These are phyloP conservation scores for Odontothrips loti DNA, from an alignment of 2,888 invertebrate genomes.

Conservation along the genomic window DNA sequence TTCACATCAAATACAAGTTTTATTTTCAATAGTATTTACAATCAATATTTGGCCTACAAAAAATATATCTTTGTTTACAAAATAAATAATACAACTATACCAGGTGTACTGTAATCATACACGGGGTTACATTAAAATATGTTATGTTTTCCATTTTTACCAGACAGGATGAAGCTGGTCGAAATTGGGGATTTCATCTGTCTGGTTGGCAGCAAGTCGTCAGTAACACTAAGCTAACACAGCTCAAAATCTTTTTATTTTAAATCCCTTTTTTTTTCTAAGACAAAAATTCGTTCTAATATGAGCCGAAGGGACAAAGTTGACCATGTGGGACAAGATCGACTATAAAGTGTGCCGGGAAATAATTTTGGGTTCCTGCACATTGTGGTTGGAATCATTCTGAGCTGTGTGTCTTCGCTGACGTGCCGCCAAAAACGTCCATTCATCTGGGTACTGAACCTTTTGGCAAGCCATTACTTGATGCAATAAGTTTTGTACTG, in stretches of 20 bases:
- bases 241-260: too few relatives aligned
- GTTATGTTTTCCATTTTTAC: neutral
- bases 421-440: too few relatives aligned
- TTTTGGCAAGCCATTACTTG: neutral
- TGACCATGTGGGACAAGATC: too few relatives aligned
- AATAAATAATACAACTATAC: constrained; percentile 27
- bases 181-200: neutral
- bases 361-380: too few relatives aligned
- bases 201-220: neutral
- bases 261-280: neutral
- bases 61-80: constrained; percentile 27
- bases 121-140: neutral
- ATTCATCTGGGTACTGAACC: too few relatives aligned
- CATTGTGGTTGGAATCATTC: too few relatives aligned
- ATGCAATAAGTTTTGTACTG: constrained; percentile 4
- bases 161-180: neutral
- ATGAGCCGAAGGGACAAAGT: neutral
- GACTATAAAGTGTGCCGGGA: too few relatives aligned
- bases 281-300: neutral
- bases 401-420: too few relatives aligned
- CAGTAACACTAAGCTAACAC: neutral
- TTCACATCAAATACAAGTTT: neutral
- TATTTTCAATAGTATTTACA: constrained; percentile 22
- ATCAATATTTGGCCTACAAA: constrained; percentile 25
- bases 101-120: neutral